Base-by-base conservation (phyloP, 2,888 invertebrate genomes). In the Strigamia crassipes region DNA sequence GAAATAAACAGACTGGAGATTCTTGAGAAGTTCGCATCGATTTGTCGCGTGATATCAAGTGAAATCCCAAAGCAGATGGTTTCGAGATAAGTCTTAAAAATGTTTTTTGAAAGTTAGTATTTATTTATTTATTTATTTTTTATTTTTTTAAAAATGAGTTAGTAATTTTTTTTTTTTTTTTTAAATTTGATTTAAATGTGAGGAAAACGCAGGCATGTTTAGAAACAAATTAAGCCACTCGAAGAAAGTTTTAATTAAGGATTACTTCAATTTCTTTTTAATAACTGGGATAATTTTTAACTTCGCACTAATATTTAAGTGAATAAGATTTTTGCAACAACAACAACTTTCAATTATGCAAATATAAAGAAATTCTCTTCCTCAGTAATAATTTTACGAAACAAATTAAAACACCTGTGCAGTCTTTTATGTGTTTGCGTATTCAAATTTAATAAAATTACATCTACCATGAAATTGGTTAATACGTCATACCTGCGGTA, bases 391-490 rank as follows among this genome's bases (percentile, higher is more conserved):
- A 56, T 56, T 56, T 56, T 56, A 18, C 56, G 56, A 18, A 56
- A 56, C 56, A 56, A 56, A 56, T 56, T 56, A 56, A 56, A 56
- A 56, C 56, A 56, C 56, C 56, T 56, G 56, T 56, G 56, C 56
- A 18, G 2, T 18, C 18, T 56, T 18, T 18, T 18, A 56, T 56
- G 9, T 21, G 15, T 18, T n/a, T 56, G 46, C 46, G n/a, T n/a
- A 56, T 56, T 56, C n/a, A 56, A 5, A 56, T 56, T 56, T 9
- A 56, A 56, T 18, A 18, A 15, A 56, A 56, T 56, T 56, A 56
- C 6, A 9, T 9, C 18, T 56, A 46, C 46, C 46, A n/a, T 46
- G 46, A 46, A 46, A 46, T 46, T 46, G n/a, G 46, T n/a, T 46
- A 46, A 46, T n/a, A n/a, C 46, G 46, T 38, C 38, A 5, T 38